These are phyloP conservation scores for Sphaeramia orbicularis DNA, from an alignment of 2,797 vertebrate species.

Conservation along the genomic window DNA sequence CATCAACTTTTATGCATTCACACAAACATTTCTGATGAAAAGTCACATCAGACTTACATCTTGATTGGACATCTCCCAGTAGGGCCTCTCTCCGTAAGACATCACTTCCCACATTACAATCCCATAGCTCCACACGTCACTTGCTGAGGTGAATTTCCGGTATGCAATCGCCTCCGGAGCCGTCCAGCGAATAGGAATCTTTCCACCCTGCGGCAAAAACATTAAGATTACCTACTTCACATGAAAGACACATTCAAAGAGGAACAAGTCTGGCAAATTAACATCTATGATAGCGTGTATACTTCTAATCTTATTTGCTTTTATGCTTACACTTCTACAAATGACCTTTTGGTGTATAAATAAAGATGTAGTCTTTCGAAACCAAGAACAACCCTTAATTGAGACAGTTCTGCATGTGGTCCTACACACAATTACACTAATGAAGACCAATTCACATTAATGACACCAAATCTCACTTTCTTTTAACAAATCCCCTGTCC, in stretches of 20 bases:
- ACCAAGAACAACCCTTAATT: constrained; percentile 42
- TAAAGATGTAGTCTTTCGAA: constrained; percentile 37
- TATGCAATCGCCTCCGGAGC: constrained; percentile 98
- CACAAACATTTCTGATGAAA: not conserved
- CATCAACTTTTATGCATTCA: not conserved
- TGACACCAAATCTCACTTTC: constrained; percentile 44
- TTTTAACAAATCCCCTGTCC: constrained; percentile 33
- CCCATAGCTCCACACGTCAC: constrained; percentile 97
- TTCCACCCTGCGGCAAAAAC: constrained; percentile 89
- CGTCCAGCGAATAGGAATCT: constrained; percentile 99
- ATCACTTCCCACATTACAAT: constrained; percentile 99
- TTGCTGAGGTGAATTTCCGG: constrained; percentile 97
- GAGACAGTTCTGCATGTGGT: constrained; percentile 53
- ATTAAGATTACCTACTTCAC: not conserved
- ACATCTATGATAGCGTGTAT: not conserved
- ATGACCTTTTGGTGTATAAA: constrained; percentile 4
- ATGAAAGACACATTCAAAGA: not conserved
- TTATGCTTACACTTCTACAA: too few relatives aligned
- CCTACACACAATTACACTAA: constrained; percentile 55
- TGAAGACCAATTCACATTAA: constrained; percentile 57
- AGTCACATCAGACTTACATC: constrained; percentile 87
- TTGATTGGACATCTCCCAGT: constrained; percentile 99
- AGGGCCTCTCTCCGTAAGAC: constrained; percentile 97
- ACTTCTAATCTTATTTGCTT: not conserved
- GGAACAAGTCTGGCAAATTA: not conserved